Base-by-base conservation (phyloP, 2,888 invertebrate species). In the Acleris laterana region DNA sequence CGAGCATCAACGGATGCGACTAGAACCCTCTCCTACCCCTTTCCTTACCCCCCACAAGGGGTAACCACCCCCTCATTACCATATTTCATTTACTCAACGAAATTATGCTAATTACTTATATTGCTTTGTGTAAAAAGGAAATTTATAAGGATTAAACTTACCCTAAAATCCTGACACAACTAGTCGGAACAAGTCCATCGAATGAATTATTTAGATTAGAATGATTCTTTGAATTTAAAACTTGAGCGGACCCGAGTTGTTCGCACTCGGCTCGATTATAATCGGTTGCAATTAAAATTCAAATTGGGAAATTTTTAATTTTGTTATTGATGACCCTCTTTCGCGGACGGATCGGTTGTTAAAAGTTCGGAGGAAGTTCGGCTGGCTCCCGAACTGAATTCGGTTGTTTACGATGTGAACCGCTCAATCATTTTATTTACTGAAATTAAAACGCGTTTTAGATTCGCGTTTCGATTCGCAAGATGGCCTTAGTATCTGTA, bases 101-200 rank as follows among this genome's bases (percentile, higher is more conserved):
- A 93, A 93, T 93, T 93, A 93, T 93, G 93, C 92, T 93, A 93
- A 93, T 93, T 93, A 93, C 90, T 93, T 93, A 93, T 93, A 93
- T 93, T 93, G 93, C 93, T 93, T 93, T 93, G 93, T 93, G 93
- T 93, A 93, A 93, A 93, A 93, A 93, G 93, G 93, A 93, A 93
- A 93, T 93, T 93, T 93, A 92, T 93, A 92, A 92, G 90, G 92
- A 93, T 93, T 93, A 92, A 90, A 90, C 87, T 89, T 88, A 88
- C 90, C 85, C 84, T 72, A 76, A 74, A 75, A 79, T 79, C 82
- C 82, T 78, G 82, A 79, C 80, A 70, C 68, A 81, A 84, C 87
- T 87, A 88, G 87, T 86, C 84, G 74, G 76, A 76, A 78, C 79
- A 79, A 85, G 83, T 85, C 85, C 83, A 76, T 72, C 73, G 78